phyloP scores from a whole-genome alignment of 2,113 vertebrate species.

The Baryphthengus martii region DNA sequence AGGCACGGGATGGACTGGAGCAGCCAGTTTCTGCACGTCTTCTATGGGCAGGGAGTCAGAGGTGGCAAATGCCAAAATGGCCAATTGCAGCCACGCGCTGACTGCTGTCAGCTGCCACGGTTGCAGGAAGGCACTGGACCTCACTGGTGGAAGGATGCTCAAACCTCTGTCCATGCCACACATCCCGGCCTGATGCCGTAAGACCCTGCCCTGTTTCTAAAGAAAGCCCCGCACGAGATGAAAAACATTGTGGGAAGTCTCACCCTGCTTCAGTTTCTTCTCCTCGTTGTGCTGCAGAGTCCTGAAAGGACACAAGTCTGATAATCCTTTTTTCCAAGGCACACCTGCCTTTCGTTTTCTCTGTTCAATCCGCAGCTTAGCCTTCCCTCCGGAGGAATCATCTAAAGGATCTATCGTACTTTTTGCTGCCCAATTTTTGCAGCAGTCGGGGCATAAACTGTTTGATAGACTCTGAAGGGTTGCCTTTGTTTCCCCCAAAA shows the following conservation, averaged over 20 bases:
- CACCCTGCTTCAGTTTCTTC: neutral
- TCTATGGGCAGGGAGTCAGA: neutral
- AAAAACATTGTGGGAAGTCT: neutral
- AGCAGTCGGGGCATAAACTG: neutral
- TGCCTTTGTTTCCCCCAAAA: constrained; percentile 45
- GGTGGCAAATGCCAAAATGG: neutral
- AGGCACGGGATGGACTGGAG: neutral
- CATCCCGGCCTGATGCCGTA: fast-evolving
- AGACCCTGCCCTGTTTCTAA: neutral
- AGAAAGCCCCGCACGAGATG: neutral
- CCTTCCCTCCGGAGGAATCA: neutral
- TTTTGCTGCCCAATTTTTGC: constrained; percentile 1
- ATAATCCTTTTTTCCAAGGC: constrained; percentile 14
- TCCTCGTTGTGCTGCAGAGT: neutral
- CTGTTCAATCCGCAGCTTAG: neutral
- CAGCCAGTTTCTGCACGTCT: neutral
- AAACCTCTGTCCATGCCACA: fast-evolving
- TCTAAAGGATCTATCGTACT: neutral
- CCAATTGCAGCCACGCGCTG: fast-evolving
- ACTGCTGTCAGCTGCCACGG: fast-evolving
- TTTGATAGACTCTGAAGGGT: neutral
- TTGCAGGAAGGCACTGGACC: neutral
- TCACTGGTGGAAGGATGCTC: neutral
- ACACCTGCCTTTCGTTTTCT: neutral
- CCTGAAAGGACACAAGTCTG: neutral